Conservation (phyloP, 2,888 invertebrate genomes). For the Drosophila anomelani region DNA sequence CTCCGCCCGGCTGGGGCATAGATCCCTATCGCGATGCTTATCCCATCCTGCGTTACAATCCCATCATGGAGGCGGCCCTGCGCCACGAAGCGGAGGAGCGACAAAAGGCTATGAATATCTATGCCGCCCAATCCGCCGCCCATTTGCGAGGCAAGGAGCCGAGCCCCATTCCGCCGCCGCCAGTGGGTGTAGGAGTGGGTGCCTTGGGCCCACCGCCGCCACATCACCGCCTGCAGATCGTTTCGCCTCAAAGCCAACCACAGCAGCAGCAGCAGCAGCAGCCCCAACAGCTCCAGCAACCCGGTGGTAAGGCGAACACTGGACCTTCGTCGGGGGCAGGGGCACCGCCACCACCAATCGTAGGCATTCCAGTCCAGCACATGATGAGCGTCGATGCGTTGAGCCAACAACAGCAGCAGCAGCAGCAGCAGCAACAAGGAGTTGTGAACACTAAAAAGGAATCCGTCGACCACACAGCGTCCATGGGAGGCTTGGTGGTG, state of each 20-base stretch:
- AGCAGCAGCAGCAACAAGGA: constrained; percentile 6
- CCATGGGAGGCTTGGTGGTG: constrained; percentile 49
- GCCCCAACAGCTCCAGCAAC: constrained; percentile 31
- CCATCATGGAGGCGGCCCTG: constrained; percentile 91
- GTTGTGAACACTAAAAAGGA: constrained; percentile 66
- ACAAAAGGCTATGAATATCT: constrained; percentile 90
- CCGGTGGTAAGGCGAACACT: constrained; percentile 30
- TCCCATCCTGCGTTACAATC: constrained; percentile 91
- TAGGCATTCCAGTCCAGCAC: constrained; percentile 73
- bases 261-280: constrained; percentile 27
- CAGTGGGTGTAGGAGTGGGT: constrained; percentile 73
- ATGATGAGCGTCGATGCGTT: constrained; percentile 76
- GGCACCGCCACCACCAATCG: constrained; percentile 29
- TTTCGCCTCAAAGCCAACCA: constrained; percentile 29
- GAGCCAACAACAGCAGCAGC: constrained; percentile 36
- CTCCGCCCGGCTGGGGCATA: constrained; percentile 86
- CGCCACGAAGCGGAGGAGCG: constrained; percentile 92
- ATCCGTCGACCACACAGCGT: constrained; percentile 55
- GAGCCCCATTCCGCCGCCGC: constrained; percentile 84
- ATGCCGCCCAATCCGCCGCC: constrained; percentile 86
- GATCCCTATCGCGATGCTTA: constrained; percentile 90
- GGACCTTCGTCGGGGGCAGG: constrained; percentile 35
- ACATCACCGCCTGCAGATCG: constrained; percentile 83
- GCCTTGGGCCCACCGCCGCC: constrained; percentile 75
- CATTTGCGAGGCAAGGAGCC: constrained; percentile 84